Percentiles rank a stretch among this genome's conserved stretches.
phyloP scores from a whole-genome alignment of 2,888 invertebrate genomes.

The Nycteola revayana region DNA sequence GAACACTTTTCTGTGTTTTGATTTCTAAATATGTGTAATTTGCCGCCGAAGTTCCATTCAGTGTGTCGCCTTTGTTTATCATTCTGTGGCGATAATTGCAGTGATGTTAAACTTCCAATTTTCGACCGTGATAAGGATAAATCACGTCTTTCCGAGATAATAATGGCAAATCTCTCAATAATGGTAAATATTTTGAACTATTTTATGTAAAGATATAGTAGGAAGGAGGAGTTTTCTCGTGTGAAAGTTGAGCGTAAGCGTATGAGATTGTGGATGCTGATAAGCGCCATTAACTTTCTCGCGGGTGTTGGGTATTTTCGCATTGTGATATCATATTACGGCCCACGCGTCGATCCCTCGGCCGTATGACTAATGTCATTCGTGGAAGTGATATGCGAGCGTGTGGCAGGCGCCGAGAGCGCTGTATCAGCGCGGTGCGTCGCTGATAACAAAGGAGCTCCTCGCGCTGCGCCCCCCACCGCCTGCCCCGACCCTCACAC shows the following conservation, averaged over 20 bases:
- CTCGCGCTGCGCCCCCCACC: conserved; percentile 31
- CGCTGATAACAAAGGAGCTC: conserved; percentile 75
- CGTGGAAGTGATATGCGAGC: conserved; percentile 77
- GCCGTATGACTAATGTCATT: conserved; percentile 80
- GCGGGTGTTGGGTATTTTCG: conserved; percentile 83
- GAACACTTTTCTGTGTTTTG: conserved; percentile 74
- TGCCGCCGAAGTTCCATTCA: conserved; percentile 96
- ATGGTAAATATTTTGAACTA: conserved; percentile 82
- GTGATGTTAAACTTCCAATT: conserved; percentile 89
- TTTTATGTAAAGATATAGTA: conserved; percentile 41
- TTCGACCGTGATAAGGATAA: conserved; percentile 89
- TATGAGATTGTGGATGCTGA: conserved; percentile 82
- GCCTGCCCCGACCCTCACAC: conserved; percentile 36
- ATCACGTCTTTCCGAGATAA: conserved; percentile 86
- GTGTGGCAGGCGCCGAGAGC: conserved; percentile 61
- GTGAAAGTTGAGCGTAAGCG: conserved; percentile 81
- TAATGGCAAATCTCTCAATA: conserved; percentile 90
- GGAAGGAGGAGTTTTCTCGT: conserved; percentile 70
- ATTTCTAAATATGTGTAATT: conserved; percentile 92
- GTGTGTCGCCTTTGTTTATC: conserved; percentile 97
- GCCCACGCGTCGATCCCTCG: conserved; percentile 79
- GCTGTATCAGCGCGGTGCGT: conserved; percentile 61
- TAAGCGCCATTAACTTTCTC: conserved; percentile 84
- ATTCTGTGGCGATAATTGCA: conserved; percentile 85
- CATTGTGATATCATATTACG: conserved; percentile 83